Conservation (phyloP, 2,797 vertebrate genomes). For the Premnoplex brunnescens region DNA sequence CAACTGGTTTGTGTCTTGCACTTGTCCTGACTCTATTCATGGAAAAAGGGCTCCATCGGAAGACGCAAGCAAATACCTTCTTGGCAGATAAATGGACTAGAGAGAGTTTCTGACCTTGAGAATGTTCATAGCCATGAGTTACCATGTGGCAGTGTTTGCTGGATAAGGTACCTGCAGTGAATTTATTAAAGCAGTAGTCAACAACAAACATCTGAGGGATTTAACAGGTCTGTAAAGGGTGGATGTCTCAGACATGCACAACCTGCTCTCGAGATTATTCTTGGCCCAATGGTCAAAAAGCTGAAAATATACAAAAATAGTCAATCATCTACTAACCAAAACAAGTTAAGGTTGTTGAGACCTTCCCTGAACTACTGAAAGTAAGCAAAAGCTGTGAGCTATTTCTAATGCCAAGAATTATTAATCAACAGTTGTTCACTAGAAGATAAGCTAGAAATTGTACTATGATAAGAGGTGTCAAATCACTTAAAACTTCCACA, state of each 20-base stretch:
- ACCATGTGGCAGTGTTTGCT: background rate
- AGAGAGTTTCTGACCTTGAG: background rate
- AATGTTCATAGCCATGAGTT: background rate
- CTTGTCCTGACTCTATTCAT: background rate
- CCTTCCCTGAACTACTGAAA: background rate
- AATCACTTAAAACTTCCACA: background rate
- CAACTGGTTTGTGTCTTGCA: background rate
- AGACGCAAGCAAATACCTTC: background rate
- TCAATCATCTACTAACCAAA: background rate
- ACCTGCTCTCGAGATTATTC: background rate
- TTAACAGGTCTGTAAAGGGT: background rate
- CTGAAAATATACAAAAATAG: background rate
- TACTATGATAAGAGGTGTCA: background rate
- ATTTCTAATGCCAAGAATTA: constrained; percentile 2
- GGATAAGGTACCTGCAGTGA: background rate
- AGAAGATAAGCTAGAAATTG: background rate
- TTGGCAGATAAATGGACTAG: background rate
- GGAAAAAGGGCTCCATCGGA: background rate
- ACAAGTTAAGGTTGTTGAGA: background rate
- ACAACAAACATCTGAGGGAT: background rate
- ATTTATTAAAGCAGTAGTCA: background rate
- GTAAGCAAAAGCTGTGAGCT: constrained; percentile 38
- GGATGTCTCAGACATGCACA: background rate
- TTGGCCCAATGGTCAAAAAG: background rate
- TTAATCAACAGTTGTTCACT: background rate